phyloP scores from a whole-genome alignment of 2,113 vertebrate genomes.

The Sclerurus mexicanus region DNA sequence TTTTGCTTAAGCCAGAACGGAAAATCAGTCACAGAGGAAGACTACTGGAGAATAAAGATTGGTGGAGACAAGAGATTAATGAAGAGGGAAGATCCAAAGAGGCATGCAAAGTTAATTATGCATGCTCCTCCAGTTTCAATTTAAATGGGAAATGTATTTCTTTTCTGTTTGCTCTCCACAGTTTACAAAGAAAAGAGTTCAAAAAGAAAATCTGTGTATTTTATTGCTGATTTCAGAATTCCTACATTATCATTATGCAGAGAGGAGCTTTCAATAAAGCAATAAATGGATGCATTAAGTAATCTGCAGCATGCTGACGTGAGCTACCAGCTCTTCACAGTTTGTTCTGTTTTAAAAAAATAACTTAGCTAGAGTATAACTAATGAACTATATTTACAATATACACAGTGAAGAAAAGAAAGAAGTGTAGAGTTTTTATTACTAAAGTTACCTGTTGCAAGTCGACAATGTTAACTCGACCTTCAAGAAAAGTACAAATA shows the following conservation, averaged over 20 bases:
- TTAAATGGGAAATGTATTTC: not conserved
- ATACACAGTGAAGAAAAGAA: not conserved
- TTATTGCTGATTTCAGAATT: not conserved
- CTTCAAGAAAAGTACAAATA: constrained; percentile 74
- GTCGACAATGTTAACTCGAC: constrained; percentile 94
- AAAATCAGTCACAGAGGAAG: not conserved
- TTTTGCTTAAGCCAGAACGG: not conserved
- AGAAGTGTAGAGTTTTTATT: not conserved
- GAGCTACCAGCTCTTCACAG: not conserved
- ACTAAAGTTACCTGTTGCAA: constrained; percentile 88
- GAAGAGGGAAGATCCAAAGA: not conserved
- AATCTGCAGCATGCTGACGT: not conserved
- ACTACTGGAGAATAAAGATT: not conserved
- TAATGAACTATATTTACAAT: not conserved
- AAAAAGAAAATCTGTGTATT: not conserved
- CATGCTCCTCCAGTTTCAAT: not conserved
- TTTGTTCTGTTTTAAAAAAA: not conserved
- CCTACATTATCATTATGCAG: not conserved
- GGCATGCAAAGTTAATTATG: not conserved
- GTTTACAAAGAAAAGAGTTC: not conserved
- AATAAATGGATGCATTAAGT: not conserved
- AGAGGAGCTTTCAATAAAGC: not conserved
- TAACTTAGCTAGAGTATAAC: not conserved
- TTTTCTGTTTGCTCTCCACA: not conserved
- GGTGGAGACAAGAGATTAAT: constrained; percentile 4